A percentile compares a stretch with the other conserved stretches of the same genome.
phyloP scores from a whole-genome alignment of 2,797 vertebrate species.

The Poeciliopsis paucimaculata region DNA sequence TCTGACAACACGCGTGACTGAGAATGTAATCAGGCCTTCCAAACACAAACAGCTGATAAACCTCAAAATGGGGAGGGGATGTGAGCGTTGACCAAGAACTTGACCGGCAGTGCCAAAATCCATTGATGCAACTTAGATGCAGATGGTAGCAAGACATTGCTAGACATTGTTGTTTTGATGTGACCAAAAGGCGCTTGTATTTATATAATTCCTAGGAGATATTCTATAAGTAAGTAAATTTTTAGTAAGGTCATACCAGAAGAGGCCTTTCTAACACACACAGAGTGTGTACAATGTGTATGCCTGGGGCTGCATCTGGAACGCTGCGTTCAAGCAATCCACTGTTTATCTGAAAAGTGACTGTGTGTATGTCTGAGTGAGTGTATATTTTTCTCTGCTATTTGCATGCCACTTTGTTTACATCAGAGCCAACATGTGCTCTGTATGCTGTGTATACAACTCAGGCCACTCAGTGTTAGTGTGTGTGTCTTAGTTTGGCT shows the following conservation, averaged over 20 bases:
- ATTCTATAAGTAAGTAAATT: slow-evolving; percentile 40
- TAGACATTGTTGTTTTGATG: slow-evolving; percentile 27
- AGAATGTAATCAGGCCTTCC: slow-evolving; percentile 36
- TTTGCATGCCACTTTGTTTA: slow-evolving; percentile 76
- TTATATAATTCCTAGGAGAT: slow-evolving; percentile 47
- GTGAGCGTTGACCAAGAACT: not conserved
- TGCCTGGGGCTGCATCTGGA: slow-evolving; percentile 65
- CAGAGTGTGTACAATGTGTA: slow-evolving; percentile 50
- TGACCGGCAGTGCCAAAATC: not conserved
- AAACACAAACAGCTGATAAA: slow-evolving; percentile 39
- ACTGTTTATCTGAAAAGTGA: slow-evolving; percentile 69
- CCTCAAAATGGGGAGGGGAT: not conserved
- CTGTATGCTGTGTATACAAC: slow-evolving; percentile 73
- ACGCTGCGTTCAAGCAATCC: slow-evolving; percentile 59
- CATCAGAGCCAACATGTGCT: slow-evolving; percentile 67
- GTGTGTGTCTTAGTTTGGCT: slow-evolving; percentile 78
- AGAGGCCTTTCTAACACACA: slow-evolving; percentile 42
- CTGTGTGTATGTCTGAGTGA: slow-evolving; percentile 56
- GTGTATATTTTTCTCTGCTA: slow-evolving; percentile 71
- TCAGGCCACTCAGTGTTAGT: slow-evolving; percentile 45
- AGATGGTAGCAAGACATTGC: slow-evolving; percentile 10
- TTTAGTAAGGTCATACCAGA: slow-evolving; percentile 42
- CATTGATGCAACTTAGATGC: not conserved
- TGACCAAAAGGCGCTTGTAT: slow-evolving; percentile 28
- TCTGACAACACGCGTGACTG: slow-evolving; percentile 51